A percentile compares a stretch with the other conserved stretches of the same genome.
Evolutionary conservation across 2,888 invertebrate genomes (phyloP).

Genomic region (Nephrotoma flavescens): DNA sequence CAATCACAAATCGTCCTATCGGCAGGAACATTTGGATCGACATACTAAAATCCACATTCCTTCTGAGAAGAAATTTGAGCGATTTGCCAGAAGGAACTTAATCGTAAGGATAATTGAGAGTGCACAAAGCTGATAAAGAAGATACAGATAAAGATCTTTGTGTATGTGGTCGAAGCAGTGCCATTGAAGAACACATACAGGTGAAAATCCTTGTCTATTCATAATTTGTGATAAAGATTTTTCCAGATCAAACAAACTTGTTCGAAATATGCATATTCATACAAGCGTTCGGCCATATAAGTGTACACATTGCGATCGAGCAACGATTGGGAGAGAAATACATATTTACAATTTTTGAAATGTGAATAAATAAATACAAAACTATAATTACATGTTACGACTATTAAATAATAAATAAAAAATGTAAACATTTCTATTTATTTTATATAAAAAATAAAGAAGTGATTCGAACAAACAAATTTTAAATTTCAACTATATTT

Average conservation of each 20-base stretch:
- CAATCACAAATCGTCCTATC: slow-evolving; percentile 38
- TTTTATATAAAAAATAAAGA: no score
- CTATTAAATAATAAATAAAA: no score
- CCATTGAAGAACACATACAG: slow-evolving; percentile 44
- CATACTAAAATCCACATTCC: slow-evolving; percentile 48
- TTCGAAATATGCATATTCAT: slow-evolving; percentile 43
- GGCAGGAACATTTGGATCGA: slow-evolving; percentile 46
- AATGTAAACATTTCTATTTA: no score
- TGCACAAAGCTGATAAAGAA: slow-evolving; percentile 32
- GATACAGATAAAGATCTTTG: slow-evolving; percentile 34
- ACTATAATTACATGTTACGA: not conserved
- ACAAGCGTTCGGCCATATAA: slow-evolving; percentile 42
- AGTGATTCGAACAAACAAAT: no score
- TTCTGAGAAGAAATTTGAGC: slow-evolving; percentile 36
- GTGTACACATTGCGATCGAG: slow-evolving; percentile 36
- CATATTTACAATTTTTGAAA: not conserved
- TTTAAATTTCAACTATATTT: no score
- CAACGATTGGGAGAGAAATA: slow-evolving; percentile 50
- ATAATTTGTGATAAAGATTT: slow-evolving; percentile 25
- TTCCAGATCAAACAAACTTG: slow-evolving; percentile 43
- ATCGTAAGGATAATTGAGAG: slow-evolving; percentile 42
- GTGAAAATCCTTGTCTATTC: slow-evolving; percentile 42
- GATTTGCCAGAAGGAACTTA: slow-evolving; percentile 42
- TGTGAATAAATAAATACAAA: not conserved
- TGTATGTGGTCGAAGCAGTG: slow-evolving; percentile 43